Evolutionary conservation across 2,888 invertebrate species (phyloP), one percentile per base, ranked within the genome.

Genomic region (Phrixothrix hirtus): DNA sequence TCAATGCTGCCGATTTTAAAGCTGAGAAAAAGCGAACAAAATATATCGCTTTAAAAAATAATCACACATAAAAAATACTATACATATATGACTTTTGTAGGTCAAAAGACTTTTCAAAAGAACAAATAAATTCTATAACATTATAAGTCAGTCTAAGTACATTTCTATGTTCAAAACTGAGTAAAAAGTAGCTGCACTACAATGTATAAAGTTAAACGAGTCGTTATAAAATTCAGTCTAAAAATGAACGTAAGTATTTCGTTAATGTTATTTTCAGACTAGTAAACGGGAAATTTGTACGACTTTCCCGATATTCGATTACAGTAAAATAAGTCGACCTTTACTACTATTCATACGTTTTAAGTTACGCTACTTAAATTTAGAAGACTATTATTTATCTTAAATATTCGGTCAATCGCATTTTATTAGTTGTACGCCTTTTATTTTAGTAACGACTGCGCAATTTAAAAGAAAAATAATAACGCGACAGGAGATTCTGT

Each of bases 381-480:
- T 36, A 49, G 36, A 49, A 49, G 49, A 49, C 49, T 43, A 48
- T 41, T 37, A 29, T 25, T 49, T 49, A 48, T 48, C 41, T 42
- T 41, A 42, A 47, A 16, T 38, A 27, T 48, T 49, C 34, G 21
- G 21, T 21, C 7, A 5, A 5, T 21, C 21, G 3, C 7, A 21
- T 21, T 21, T 21, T 21, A 21, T 7, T 21, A 21, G 21, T 21
- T 21, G 21, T 21, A 5, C 21, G 21, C 7, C 3, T 21, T 21
- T 21, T 21, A 7, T 21, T 3, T 21, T 5, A 21, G 7, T 21
- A 21, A 21, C 21, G 7, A 21, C 21, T 21, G 21, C 21, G 21
- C 3, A 21, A 21, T 21, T 5, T 21, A 21, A 21, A 21, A 21
- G n/a, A n/a, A n/a, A n/a, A n/a, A n/a, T n/a, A n/a, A n/a, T n/a